phyloP scores from a whole-genome alignment of 2,888 invertebrate species.

The Rapana venosa region DNA sequence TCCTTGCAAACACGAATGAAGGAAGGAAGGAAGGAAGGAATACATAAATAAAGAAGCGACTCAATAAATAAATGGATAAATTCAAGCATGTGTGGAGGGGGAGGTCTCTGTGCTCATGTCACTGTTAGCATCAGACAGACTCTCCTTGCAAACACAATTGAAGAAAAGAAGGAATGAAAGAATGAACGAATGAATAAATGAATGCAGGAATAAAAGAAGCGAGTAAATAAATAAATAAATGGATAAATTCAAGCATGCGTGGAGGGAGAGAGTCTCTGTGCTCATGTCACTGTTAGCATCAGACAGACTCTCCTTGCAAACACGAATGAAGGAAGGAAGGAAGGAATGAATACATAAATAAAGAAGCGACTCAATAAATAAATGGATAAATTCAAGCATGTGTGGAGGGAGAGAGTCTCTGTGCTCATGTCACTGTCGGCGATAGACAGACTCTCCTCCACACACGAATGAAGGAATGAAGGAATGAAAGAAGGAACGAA shows the following conservation, averaged over 20 bases:
- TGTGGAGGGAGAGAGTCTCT: constrained; percentile 61
- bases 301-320: constrained; percentile 72
- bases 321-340: constrained; percentile 5
- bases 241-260: no score
- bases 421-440: constrained; percentile 69
- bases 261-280: constrained; percentile 61
- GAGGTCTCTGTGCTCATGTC: constrained; percentile 68
- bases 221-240: no score
- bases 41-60: no score
- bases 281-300: constrained; percentile 71
- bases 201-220: no score
- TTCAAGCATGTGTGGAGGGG: constrained; percentile 56
- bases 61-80: no score
- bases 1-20: constrained; percentile 62
- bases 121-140: constrained; percentile 71
- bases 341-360: no score
- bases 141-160: constrained; percentile 65
- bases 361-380: no score
- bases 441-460: constrained; percentile 73
- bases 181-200: no score
- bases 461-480: constrained; percentile 36
- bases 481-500: no score
- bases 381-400: no score
- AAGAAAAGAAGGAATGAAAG: background rate
- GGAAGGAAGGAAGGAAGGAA: background rate